These are phyloP conservation scores for Hemaris fuciformis DNA, from an alignment of 2,888 invertebrate species.

Conservation along the genomic window DNA sequence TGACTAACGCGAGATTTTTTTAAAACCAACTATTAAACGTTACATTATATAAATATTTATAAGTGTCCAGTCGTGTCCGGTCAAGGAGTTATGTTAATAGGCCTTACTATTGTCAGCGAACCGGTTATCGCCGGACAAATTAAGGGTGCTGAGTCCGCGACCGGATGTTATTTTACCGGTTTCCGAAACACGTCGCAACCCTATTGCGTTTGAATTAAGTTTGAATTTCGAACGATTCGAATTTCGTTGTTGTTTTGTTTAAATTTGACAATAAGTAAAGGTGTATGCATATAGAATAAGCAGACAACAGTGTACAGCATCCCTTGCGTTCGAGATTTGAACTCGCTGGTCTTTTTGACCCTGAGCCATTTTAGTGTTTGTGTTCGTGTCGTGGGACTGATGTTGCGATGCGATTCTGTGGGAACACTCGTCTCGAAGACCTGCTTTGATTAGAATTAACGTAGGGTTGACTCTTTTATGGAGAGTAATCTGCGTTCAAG, in stretches of 20 bases:
- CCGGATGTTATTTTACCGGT: slow-evolving; percentile 23
- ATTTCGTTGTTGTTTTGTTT: not conserved
- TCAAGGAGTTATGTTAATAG: slow-evolving; percentile 80
- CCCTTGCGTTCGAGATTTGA: slow-evolving; percentile 62
- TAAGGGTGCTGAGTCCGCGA: slow-evolving; percentile 66
- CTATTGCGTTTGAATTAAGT: slow-evolving; percentile 29
- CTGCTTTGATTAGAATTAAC: slow-evolving; percentile 11
- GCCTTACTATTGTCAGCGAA: slow-evolving; percentile 63
- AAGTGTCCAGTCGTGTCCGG: slow-evolving; percentile 66
- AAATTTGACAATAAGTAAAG: slow-evolving; percentile 53
- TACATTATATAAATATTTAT: slow-evolving; percentile 72
- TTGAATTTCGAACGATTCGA: slow-evolving; percentile 28
- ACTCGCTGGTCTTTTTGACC: slow-evolving; percentile 70
- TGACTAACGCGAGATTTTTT: slow-evolving; percentile 18
- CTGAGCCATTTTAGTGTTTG: slow-evolving; percentile 54
- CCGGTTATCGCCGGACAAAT: slow-evolving; percentile 69
- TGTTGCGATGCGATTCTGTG: slow-evolving; percentile 60
- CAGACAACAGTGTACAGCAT: slow-evolving; percentile 62
- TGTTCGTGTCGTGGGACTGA: slow-evolving; percentile 67
- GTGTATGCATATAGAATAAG: slow-evolving; percentile 77
- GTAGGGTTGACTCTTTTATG: slow-evolving; percentile 14
- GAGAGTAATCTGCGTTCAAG: not conserved
- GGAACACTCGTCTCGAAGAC: slow-evolving; percentile 41
- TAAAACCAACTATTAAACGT: slow-evolving; percentile 28
- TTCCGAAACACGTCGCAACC: slow-evolving; percentile 1